Percentiles rank a stretch among this genome's conserved stretches.
phyloP scores from a whole-genome alignment of 2,888 invertebrate species.

The Tachina grossa region DNA sequence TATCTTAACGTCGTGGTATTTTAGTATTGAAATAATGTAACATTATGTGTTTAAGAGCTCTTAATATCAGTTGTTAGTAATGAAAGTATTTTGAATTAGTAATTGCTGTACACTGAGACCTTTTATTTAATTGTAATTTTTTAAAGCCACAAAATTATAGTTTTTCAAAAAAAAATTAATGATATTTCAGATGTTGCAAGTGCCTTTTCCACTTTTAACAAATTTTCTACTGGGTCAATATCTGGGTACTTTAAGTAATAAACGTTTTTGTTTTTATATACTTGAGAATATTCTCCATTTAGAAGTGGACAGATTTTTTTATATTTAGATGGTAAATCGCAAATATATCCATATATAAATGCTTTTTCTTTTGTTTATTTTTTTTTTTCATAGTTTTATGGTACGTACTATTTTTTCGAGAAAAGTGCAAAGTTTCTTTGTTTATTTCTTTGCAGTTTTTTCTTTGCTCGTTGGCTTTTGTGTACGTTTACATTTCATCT shows the following conservation, averaged over 20 bases:
- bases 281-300: neutral
- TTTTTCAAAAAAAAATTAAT: too few species aligned
- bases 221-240: neutral
- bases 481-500: constrained; percentile 7
- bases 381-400: neutral
- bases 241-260: neutral
- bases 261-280: neutral
- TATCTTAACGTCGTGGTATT: too few species aligned
- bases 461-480: neutral
- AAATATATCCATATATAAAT: constrained; percentile 3
- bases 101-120: too few species aligned
- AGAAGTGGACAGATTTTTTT: constrained; percentile 14
- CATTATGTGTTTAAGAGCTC: too few species aligned
- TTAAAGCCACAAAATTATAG: too few species aligned
- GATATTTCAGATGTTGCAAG: too few species aligned
- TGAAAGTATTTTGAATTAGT: too few species aligned
- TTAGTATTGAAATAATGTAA: too few species aligned
- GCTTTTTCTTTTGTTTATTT: neutral
- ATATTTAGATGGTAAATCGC: constrained; percentile 33
- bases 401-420: constrained; percentile 1
- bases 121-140: too few species aligned
- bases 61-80: too few species aligned
- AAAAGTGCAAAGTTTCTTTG: constrained; percentile 51
- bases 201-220: too few species aligned
- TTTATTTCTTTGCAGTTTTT: constrained; percentile 1